Percentiles rank a stretch among this genome's conserved stretches.
Conservation (phyloP, 2,888 invertebrate genomes). For the Heliconius ismenius region DNA sequence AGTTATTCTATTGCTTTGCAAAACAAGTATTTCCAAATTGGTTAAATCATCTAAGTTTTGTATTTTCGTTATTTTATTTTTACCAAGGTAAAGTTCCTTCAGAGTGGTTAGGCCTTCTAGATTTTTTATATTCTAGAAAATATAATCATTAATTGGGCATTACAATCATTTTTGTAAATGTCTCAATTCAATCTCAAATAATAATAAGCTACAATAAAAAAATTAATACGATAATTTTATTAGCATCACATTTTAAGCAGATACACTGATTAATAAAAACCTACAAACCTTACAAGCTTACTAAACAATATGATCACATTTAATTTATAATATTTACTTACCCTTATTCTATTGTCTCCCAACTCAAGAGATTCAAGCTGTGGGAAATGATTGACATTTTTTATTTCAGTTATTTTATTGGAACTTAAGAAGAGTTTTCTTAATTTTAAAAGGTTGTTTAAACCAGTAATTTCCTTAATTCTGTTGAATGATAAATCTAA, state of each 20-base stretch:
- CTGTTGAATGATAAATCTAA: constrained; percentile 98
- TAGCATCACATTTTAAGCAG: too few relatives aligned
- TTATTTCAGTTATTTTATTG: constrained; percentile 93
- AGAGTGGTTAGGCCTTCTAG: constrained; percentile 88
- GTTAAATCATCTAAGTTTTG: constrained; percentile 88
- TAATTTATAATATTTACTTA: constrained; percentile 62
- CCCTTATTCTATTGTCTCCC: constrained; percentile 96
- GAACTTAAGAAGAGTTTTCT: constrained; percentile 93
- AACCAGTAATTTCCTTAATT: constrained; percentile 91
- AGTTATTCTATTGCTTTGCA: constrained; percentile 94
- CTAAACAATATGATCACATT: neutral
- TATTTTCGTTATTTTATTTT: constrained; percentile 96
- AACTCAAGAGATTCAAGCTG: constrained; percentile 93
- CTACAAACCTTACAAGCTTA: too few relatives aligned
- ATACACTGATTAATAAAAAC: too few relatives aligned
- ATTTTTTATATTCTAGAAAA: constrained; percentile 90
- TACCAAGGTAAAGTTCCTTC: constrained; percentile 92
- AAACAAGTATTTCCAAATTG: constrained; percentile 89
- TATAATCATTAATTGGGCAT: too few relatives aligned
- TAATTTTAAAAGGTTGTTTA: constrained; percentile 88
- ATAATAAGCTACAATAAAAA: too few relatives aligned
- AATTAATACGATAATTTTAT: too few relatives aligned
- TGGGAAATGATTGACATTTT: constrained; percentile 91
- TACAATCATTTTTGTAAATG: neutral
- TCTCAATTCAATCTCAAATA: neutral